Evolutionary conservation across 2,797 vertebrate species (phyloP), one percentile per base, ranked within the genome.

Genomic region (Naso thynnoides): DNA sequence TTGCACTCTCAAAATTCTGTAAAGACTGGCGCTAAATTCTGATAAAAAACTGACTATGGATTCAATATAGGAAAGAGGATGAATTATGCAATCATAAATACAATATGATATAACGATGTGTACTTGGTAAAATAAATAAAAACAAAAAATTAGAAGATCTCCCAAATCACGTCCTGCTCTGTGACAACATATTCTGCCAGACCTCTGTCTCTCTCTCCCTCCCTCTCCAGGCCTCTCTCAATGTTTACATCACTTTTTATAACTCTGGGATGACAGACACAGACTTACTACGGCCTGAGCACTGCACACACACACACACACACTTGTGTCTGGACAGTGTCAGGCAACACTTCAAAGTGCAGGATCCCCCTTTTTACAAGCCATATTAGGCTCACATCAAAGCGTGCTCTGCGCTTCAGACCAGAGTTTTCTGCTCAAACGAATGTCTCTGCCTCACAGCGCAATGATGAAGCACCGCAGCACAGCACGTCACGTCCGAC

Each of bases 321-420:
- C 64, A 26, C n/a, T 29, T 18, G 76, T 70, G 81, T 93, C 94
- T 94, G 92, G 91, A 87, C 81, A 92, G 75, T 73, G 63, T 94
- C 92, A 94, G 88, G 63, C 83, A 80, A 84, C 90, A 94, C 93
- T 93, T 94, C 87, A 93, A 94, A 94, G 92, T 89, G 85, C 85
- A 87, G 87, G 79, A 91, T 85, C 84, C 83, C 86, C 82, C 81
- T 85, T 90, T 93, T 94, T 91, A 93, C 91, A 88, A 90, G 90
- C 91, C 87, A 70, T 92, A 92, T 93, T 92, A 93, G 91, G 78
- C 82, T 76, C 67, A 93, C 85, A 93, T 94, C 92, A 94, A 94
- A 94, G 91, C 49, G 0, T 19, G 6, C 67, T 67, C 80, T 79
- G 80, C 60, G 68, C 83, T 83, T 89, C 85, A 86, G 85, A 81